Evolutionary conservation across 2,797 vertebrate genomes (phyloP).

Genomic region (Acrossocheilus wenchowensis): DNA sequence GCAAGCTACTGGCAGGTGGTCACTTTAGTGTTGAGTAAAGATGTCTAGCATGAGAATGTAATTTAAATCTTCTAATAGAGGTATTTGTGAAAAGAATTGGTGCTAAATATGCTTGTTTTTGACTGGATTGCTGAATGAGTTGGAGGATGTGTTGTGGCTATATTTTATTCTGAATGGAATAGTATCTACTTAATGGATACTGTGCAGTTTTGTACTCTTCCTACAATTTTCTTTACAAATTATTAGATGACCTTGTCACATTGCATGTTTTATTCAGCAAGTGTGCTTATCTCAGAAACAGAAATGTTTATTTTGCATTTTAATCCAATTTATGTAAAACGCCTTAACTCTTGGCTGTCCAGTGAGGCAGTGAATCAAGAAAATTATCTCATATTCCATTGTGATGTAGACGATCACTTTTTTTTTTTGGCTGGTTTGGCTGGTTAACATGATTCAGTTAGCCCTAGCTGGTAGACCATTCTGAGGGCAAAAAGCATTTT

Average conservation of each 20-base stretch:
- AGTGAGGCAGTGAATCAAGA: not conserved
- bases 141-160: not conserved
- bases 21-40: not conserved
- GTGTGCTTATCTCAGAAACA: not conserved
- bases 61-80: not conserved
- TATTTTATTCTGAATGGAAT: not conserved
- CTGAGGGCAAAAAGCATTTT: no score
- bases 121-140: not conserved
- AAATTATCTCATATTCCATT: not conserved
- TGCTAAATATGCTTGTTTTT: not conserved
- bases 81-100: not conserved
- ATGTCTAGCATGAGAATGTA: not conserved
- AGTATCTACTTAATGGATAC: not conserved
- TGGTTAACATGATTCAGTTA: not conserved
- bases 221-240: not conserved
- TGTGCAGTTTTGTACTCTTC: not conserved
- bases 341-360: not conserved
- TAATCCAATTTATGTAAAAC: constrained; percentile 10
- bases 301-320: constrained; percentile 10
- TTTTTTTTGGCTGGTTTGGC: no score
- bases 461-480: no score
- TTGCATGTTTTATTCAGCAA: not conserved
- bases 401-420: not conserved
- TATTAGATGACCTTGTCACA: not conserved
- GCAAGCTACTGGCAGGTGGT: constrained; percentile 12